These are phyloP conservation scores for Phengaris alcon DNA, from an alignment of 2,888 invertebrate species.

Conservation along the genomic window DNA sequence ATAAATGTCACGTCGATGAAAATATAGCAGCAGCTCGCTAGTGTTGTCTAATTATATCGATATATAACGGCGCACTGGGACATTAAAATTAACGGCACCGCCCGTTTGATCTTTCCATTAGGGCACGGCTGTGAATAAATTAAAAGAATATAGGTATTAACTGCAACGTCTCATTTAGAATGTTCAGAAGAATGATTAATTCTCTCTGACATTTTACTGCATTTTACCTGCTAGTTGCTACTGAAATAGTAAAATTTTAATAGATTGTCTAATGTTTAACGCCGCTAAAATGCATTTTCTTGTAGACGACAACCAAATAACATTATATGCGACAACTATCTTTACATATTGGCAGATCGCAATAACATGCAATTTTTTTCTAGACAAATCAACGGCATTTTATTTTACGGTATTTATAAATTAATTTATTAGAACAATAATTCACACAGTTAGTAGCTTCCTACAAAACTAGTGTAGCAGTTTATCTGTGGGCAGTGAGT, in stretches of 20 bases:
- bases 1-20: conserved; percentile 70
- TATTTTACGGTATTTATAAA: too few species aligned
- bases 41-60: conserved; percentile 73
- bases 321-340: too few species aligned
- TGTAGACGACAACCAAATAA: too few species aligned
- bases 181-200: conserved; percentile 11
- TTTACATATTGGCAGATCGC: too few species aligned
- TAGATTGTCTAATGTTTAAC: neutral
- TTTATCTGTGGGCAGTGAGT: too few species aligned
- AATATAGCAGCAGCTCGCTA: conserved; percentile 61
- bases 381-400: too few species aligned
- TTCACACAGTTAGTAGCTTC: too few species aligned
- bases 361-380: too few species aligned
- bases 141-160: conserved; percentile 19
- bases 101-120: conserved; percentile 79
- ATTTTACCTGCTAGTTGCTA: neutral
- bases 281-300: neutral
- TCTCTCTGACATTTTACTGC: neutral
- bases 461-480: too few species aligned
- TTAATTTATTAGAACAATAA: too few species aligned
- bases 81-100: conserved; percentile 76
- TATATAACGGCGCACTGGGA: conserved; percentile 68
- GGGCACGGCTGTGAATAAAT: conserved; percentile 67
- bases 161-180: conserved; percentile 8
- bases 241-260: neutral